Evolutionary conservation across 2,113 vertebrate species (phyloP).

Genomic region (Dinomys branickii): DNA sequence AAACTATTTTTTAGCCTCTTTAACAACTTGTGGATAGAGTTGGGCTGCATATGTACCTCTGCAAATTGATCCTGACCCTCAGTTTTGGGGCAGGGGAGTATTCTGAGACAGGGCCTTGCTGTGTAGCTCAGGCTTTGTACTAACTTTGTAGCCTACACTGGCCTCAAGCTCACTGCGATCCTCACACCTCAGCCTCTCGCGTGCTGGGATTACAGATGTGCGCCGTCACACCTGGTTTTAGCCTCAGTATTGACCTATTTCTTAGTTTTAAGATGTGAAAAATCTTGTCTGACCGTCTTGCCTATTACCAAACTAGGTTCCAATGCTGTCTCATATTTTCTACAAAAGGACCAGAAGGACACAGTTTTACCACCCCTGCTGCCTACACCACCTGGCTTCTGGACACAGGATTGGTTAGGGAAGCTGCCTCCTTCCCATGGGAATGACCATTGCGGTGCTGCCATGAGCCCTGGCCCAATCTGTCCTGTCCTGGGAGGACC

Average conservation of each 20-base stretch:
- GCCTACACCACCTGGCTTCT: background rate
- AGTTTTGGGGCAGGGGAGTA: background rate
- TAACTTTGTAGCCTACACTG: background rate
- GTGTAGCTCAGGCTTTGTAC: background rate
- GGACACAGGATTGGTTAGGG: background rate
- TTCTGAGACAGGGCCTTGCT: background rate
- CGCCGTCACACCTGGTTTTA: background rate
- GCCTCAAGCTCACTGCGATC: background rate
- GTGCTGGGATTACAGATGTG: background rate
- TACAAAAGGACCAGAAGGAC: background rate
- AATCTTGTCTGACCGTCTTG: background rate
- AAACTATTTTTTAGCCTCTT: constrained; percentile 6
- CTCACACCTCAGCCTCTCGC: background rate
- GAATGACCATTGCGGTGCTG: background rate
- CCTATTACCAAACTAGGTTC: background rate
- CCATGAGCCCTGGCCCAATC: background rate
- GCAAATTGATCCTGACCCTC: background rate
- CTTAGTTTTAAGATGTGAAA: background rate
- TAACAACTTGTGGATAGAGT: background rate
- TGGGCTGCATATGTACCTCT: background rate
- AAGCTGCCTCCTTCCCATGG: background rate
- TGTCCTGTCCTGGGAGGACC: background rate
- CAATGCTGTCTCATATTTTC: background rate
- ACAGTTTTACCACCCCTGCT: background rate
- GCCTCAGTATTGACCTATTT: background rate